Evolutionary conservation across 2,113 vertebrate species (phyloP).

Genomic region (Gymnarchus niloticus): DNA sequence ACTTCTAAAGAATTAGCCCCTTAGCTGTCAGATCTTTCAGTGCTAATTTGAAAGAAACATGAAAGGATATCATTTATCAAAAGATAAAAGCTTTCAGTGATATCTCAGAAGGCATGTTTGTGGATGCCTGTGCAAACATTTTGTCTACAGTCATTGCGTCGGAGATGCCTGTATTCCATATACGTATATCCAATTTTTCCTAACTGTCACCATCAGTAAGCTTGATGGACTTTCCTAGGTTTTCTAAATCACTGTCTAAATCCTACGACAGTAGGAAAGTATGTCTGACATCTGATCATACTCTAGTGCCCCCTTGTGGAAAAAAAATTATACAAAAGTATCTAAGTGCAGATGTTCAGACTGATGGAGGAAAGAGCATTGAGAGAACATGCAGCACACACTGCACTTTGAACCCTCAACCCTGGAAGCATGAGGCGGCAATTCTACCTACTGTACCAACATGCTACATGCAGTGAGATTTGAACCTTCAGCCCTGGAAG

Average conservation of each 20-base stretch:
- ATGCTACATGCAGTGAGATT: not conserved
- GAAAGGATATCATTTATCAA: not conserved
- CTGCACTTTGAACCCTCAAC: no score
- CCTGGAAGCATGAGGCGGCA: not conserved
- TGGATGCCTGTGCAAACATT: not conserved
- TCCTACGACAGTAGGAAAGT: no score
- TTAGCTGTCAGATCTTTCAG: no score
- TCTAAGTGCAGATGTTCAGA: not conserved
- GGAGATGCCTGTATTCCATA: not conserved
- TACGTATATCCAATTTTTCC: not conserved
- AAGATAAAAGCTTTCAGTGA: not conserved
- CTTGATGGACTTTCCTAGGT: not conserved
- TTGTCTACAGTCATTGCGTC: not conserved
- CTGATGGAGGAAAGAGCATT: not conserved
- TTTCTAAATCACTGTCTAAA: no score
- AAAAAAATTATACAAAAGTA: no score
- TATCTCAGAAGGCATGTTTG: not conserved
- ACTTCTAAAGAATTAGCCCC: no score
- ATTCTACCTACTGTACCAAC: not conserved
- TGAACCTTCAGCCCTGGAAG: not conserved
- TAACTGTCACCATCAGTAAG: not conserved
- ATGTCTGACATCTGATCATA: not conserved
- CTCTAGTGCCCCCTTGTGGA: not conserved
- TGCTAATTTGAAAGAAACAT: no score
- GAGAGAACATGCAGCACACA: no score